Evolutionary conservation across 2,888 invertebrate genomes (phyloP), one percentile per base, ranked within the genome.

Genomic region (Polietes domitor): DNA sequence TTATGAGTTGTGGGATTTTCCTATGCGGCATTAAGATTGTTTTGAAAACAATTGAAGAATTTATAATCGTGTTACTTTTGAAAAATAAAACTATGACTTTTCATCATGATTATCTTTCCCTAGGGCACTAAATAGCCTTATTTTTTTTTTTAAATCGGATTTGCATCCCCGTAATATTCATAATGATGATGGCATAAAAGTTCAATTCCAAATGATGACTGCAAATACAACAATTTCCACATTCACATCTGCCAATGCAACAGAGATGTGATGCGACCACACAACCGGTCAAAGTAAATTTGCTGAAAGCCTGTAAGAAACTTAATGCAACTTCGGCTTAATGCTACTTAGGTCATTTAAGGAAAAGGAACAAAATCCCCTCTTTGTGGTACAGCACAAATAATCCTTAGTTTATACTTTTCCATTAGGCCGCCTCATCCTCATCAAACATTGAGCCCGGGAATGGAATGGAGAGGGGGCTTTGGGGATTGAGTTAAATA

Each of bases 401-500:
- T 43, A 43, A 68, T 68, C 15, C 43, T 15, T 1, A 68, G 15
- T 43, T 68, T 65, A 65, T 21, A 41, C 65, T 19, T 21, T 24
- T 21, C 17, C 43, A 68, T 68, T 41, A 68, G 43, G 21, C 10
- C 37, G 0, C 63, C 21, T 68, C 21, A 26, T 58, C 5, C 24
- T 24, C 24, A 65, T 37, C 15, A 19, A 17, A 32, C 26, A 58
- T 58, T 58, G 26, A 15, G 26, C 12, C 58, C 58, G 26, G 15
- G 7, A 37, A 10, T 65, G 37, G 37, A 37, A n/a, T n/a, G 61
- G 15, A 26, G 15, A 28, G 12, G n/a, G 15, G n/a, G n/a, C 6
- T 6, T 10, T 12, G 28, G 2, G 4, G 15, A 21, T 9, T 41
- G 32, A 53, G 61, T 78, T 78, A 50, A 80, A 72, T 78, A 80